These are phyloP conservation scores for Suillia variegata DNA, from an alignment of 2,888 invertebrate species.

Conservation along the genomic window DNA sequence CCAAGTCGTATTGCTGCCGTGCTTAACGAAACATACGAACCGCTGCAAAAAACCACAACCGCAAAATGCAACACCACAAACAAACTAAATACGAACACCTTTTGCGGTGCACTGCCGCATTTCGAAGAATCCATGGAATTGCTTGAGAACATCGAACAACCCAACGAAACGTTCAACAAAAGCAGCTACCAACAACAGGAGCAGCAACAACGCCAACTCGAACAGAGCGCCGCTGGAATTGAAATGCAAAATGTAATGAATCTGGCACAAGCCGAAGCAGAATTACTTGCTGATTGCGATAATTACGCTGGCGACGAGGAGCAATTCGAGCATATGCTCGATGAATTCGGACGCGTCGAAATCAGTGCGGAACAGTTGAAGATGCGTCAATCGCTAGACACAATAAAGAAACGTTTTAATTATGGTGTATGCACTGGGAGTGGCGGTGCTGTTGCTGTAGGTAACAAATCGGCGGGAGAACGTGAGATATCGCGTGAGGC, in stretches of 20 bases:
- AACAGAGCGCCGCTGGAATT: slow-evolving; percentile 32
- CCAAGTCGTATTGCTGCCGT: slow-evolving; percentile 29
- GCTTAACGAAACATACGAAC: slow-evolving; percentile 47
- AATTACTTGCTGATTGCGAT: slow-evolving; percentile 48
- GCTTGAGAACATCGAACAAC: slow-evolving; percentile 48
- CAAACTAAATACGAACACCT: slow-evolving; percentile 27
- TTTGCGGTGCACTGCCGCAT: slow-evolving; percentile 31
- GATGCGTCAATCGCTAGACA: slow-evolving; percentile 58
- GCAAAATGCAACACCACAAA: slow-evolving; percentile 1
- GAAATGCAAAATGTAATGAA: slow-evolving; percentile 52
- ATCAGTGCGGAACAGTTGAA: slow-evolving; percentile 55
- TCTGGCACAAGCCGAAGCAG: slow-evolving; percentile 50
- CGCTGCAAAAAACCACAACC: slow-evolving; percentile 15
- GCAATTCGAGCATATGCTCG: slow-evolving; percentile 58
- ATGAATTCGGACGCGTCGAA: slow-evolving; percentile 50
- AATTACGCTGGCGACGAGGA: too few relatives aligned
- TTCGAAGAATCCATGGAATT: slow-evolving; percentile 39
- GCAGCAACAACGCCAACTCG: slow-evolving; percentile 15
- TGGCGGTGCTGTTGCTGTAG: background rate
- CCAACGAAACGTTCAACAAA: slow-evolving; percentile 47
- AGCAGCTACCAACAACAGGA: slow-evolving; percentile 8
- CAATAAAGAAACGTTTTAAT: slow-evolving; percentile 56
- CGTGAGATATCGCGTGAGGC: slow-evolving; percentile 33
- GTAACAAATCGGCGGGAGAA: too few relatives aligned
- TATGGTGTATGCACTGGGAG: slow-evolving; percentile 25